phyloP scores from a whole-genome alignment of 2,888 invertebrate species.

The Drosophila acutilabella region DNA sequence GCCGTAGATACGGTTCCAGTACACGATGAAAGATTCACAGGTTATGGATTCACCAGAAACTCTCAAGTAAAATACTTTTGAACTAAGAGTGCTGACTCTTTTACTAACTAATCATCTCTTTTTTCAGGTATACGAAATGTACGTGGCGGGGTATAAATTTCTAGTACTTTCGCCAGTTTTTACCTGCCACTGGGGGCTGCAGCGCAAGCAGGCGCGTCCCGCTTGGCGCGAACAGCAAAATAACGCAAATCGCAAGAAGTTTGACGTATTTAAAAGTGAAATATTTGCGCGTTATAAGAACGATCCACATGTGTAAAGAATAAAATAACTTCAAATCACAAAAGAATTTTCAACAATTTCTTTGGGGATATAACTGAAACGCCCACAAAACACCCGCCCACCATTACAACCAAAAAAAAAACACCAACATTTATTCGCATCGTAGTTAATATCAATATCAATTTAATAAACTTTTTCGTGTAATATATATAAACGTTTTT shows the following conservation, averaged over 20 bases:
- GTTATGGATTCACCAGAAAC: constrained; percentile 96
- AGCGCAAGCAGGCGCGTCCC: constrained; percentile 91
- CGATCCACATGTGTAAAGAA: constrained; percentile 52
- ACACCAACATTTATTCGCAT: neutral
- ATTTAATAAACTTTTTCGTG: constrained; percentile 25
- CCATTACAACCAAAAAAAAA: neutral
- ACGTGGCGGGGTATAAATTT: constrained; percentile 94
- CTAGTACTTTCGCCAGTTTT: constrained; percentile 94
- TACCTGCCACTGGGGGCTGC: constrained; percentile 95
- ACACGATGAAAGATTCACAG: constrained; percentile 95
- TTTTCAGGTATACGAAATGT: constrained; percentile 95
- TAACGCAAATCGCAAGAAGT: constrained; percentile 91
- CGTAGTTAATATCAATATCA: constrained; percentile 12
- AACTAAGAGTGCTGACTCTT: neutral
- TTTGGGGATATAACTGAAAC: too few species aligned
- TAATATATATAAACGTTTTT: constrained; percentile 23
- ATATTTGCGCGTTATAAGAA: constrained; percentile 90
- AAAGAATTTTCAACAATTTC: neutral
- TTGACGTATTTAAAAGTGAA: constrained; percentile 93
- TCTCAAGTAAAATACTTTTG: constrained; percentile 89
- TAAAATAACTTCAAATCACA: neutral
- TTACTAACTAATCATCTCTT: neutral
- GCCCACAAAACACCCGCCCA: neutral
- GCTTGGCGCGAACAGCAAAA: constrained; percentile 95
- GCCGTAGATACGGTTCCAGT: constrained; percentile 92